A percentile compares a stretch with the other conserved stretches of the same genome.
phyloP scores from a whole-genome alignment of 2,113 vertebrate species.

The Cyanoderma ruficeps region DNA sequence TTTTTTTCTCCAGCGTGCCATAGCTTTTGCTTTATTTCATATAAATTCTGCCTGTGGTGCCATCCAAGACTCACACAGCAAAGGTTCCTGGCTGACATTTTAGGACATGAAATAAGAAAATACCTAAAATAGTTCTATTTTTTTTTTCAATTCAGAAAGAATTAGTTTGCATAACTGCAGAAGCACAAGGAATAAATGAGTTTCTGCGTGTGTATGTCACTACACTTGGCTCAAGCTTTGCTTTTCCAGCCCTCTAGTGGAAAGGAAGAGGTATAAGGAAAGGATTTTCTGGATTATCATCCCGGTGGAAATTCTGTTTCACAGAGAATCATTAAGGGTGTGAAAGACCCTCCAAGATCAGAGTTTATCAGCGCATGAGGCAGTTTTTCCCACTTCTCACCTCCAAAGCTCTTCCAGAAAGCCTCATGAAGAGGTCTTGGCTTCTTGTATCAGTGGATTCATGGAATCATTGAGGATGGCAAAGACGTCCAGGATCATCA shows the following conservation, averaged over 20 bases:
- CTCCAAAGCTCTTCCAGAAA: neutral
- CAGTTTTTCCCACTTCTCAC: neutral
- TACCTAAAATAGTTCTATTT: neutral
- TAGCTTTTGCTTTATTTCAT: neutral
- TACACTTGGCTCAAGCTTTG: neutral
- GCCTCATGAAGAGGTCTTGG: neutral
- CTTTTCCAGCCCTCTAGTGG: constrained; percentile 55
- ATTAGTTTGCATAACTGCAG: neutral
- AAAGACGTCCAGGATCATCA: neutral
- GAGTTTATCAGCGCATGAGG: accelerated
- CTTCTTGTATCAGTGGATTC: neutral
- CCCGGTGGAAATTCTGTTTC: neutral
- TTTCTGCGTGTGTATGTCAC: neutral
- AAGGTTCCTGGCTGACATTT: neutral
- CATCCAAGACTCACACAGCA: neutral
- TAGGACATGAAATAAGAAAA: neutral
- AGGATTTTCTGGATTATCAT: neutral
- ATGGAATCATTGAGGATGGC: neutral
- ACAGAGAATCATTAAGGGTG: neutral
- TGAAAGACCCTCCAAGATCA: neutral
- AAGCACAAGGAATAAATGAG: neutral
- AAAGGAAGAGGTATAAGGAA: neutral
- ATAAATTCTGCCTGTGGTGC: neutral
- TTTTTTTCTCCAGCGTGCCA: accelerated
- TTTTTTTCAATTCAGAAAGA: neutral